Percentiles rank a stretch among this genome's conserved stretches.
phyloP scores from a whole-genome alignment of 2,113 vertebrate species.

The Isichthys henryi region DNA sequence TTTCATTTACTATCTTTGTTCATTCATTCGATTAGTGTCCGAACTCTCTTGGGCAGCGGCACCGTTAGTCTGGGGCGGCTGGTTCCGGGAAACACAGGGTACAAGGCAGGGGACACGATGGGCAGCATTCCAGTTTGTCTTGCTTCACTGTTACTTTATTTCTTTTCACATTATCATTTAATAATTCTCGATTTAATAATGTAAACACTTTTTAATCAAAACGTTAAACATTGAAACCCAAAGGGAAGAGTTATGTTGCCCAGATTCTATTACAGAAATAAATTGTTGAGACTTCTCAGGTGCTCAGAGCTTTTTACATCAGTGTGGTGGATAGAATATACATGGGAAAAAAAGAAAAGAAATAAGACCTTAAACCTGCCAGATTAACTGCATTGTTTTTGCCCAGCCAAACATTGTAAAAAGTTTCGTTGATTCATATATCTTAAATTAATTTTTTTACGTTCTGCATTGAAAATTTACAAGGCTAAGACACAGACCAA shows the following conservation, averaged over 20 bases:
- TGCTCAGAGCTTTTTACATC: not conserved
- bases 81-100: not conserved
- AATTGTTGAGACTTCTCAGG: not conserved
- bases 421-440: not conserved
- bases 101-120: not conserved
- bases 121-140: not conserved
- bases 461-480: not conserved
- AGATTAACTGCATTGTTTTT: constrained; percentile 4
- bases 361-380: not conserved
- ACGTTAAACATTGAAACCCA: not conserved
- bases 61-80: not conserved
- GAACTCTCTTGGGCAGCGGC: not conserved
- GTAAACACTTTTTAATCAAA: not conserved
- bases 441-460: not conserved
- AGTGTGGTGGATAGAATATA: not conserved
- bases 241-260: not conserved
- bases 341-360: not conserved
- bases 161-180: not conserved
- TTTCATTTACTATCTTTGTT: not conserved
- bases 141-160: not conserved
- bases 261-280: not conserved
- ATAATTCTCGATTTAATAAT: not conserved
- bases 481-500: not conserved
- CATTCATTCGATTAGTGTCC: not conserved
- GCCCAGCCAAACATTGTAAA: not conserved